A percentile compares a stretch with the other conserved stretches of the same genome.
Conservation (phyloP, 2,888 invertebrate genomes). For the Busseola fusca region DNA sequence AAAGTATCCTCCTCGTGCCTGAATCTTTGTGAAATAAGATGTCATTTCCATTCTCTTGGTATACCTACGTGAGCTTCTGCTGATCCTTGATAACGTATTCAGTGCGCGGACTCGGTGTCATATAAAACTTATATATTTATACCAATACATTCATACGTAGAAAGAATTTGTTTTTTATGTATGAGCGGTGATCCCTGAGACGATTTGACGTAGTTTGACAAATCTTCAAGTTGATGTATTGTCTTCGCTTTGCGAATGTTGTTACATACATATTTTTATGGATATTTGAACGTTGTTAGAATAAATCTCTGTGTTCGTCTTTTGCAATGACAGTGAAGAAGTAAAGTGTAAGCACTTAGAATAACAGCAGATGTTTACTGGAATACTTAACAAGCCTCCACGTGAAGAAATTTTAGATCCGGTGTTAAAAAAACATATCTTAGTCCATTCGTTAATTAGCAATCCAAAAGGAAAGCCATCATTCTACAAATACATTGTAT, state of each 20-base stretch:
- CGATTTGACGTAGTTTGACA: slow-evolving; percentile 48
- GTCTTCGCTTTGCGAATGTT: slow-evolving; percentile 33
- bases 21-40: slow-evolving; percentile 49
- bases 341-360: background rate
- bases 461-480: background rate
- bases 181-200: slow-evolving; percentile 44
- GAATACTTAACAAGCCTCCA: background rate
- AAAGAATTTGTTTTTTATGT: slow-evolving; percentile 55
- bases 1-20: slow-evolving; percentile 36
- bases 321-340: background rate
- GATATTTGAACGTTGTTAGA: slow-evolving; percentile 20
- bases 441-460: background rate
- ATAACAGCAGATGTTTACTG: background rate
- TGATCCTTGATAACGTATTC: slow-evolving; percentile 58
- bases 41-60: slow-evolving; percentile 55
- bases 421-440: background rate
- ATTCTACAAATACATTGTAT: background rate
- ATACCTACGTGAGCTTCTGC: slow-evolving; percentile 46
- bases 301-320: slow-evolving; percentile 15
- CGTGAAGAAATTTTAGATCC: background rate
- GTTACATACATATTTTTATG: slow-evolving; percentile 15
- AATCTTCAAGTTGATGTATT: slow-evolving; percentile 51
- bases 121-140: slow-evolving; percentile 57
- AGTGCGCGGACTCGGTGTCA: slow-evolving; percentile 41
- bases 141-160: slow-evolving; percentile 53